Evolutionary conservation across 1,140 invertebrate genomes (phyloP), one percentile per base, ranked within the genome.

Genomic region (Drosophila grimshawi): DNA sequence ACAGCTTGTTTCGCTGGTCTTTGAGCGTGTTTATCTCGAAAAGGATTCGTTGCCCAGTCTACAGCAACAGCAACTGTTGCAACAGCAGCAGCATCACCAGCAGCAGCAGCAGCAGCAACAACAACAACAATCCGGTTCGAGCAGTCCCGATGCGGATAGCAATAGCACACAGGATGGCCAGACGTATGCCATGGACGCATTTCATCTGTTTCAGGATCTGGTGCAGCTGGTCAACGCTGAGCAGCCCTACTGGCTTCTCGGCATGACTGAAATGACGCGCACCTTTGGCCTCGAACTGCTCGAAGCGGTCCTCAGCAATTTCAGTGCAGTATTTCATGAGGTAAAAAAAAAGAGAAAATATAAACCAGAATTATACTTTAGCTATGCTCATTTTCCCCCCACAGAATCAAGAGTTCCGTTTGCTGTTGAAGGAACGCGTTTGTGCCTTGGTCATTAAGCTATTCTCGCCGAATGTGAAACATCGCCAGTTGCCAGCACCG

Each of bases 361-460:
- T 43, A n/a, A 4, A 29, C 8, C 4, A 2, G 0, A 35, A 6
- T 10, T 27, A 35, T 48, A 5, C 7, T 33, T 48, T n/a, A 43
- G n/a, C 4, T 27, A 5, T 35, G 10, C 3, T 49, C 4, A 4
- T 19, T n/a, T 43, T 39, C 3, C 6, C 11, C 7, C 0, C 30
- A 30, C 95, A 98, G 96, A 98, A 99, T 93, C 94, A 95, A 35
- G 98, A 99, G 93, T 99, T 99, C 92, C 96, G 96, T 82, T 97
- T 99, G 91, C 93, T 99, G 35, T 92, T 99, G 8, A 99, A 99
- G 93, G 98, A 99, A 92, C 94, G 97, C 77, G 98, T 99, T 0
- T 99, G 98, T 93, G 98, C 98, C 6, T 94, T 99, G 78, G 97
- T 99, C 0, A 99, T 99, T 63, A 98, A 99, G 93, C 93, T 99